These are phyloP conservation scores for Sebastiscus tertius DNA, from an alignment of 2,797 vertebrate genomes.

Conservation along the genomic window DNA sequence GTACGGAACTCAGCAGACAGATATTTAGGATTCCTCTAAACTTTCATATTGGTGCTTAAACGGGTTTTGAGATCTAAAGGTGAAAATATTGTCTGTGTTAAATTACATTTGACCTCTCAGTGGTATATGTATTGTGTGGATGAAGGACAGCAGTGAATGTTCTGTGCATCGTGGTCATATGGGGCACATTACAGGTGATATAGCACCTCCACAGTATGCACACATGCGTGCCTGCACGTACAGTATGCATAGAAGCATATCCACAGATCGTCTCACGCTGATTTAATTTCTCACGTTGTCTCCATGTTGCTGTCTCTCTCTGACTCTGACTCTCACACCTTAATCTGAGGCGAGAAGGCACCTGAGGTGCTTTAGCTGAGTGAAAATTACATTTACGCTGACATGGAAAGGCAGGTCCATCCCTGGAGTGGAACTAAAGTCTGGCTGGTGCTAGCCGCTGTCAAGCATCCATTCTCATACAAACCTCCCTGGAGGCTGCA, in stretches of 20 bases:
- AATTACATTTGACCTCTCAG: constrained; percentile 44
- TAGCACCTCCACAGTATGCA: neutral
- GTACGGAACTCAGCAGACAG: neutral
- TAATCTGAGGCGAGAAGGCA: constrained; percentile 61
- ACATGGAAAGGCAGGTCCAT: constrained; percentile 64
- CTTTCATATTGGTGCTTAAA: constrained; percentile 2
- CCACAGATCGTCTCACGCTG: constrained; percentile 21
- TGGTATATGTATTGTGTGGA: constrained; percentile 9
- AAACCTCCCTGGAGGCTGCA: constrained; percentile 57
- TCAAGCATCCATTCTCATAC: constrained; percentile 62
- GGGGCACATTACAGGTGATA: constrained; percentile 22
- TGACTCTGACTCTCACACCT: constrained; percentile 50
- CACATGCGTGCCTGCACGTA: neutral
- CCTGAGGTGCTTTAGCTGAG: constrained; percentile 69
- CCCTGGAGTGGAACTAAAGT: constrained; percentile 70
- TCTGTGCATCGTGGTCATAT: constrained; percentile 8
- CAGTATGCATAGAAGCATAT: constrained; percentile 9
- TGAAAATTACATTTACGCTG: constrained; percentile 78
- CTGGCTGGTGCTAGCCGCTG: constrained; percentile 40
- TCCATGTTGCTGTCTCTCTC: constrained; percentile 27
- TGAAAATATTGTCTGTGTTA: constrained; percentile 36
- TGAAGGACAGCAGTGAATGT: constrained; percentile 5
- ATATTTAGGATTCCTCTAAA: neutral
- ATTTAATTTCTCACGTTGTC: constrained; percentile 45
- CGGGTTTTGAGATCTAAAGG: constrained; percentile 25